These are phyloP conservation scores for Tenodera sinensis DNA, from an alignment of 2,888 invertebrate genomes.

Conservation along the genomic window DNA sequence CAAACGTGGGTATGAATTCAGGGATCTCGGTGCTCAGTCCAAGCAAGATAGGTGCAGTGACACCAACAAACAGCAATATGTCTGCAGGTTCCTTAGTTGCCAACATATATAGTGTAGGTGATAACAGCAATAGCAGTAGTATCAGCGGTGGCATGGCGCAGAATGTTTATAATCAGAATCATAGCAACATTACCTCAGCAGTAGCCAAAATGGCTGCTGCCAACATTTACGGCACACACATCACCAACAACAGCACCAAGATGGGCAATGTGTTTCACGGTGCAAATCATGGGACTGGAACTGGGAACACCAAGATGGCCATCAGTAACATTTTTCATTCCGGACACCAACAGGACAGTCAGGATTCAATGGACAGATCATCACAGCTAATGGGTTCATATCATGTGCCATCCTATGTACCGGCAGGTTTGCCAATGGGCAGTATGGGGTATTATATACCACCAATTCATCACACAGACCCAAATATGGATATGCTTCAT, in stretches of 20 bases:
- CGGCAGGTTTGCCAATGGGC: conserved; percentile 29
- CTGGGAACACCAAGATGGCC: conserved; percentile 20
- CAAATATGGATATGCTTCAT: conserved; percentile 27
- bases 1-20: not conserved
- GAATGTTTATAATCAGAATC: conserved; percentile 15
- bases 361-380: conserved; percentile 19
- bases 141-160: conserved; percentile 10
- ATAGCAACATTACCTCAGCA: conserved; percentile 3
- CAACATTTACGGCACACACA: conserved; percentile 22
- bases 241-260: conserved; percentile 1
- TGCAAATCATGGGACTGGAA: conserved; percentile 2
- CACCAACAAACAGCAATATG: not conserved
- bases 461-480: conserved; percentile 28
- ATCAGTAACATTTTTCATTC: conserved; percentile 20
- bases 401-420: conserved; percentile 30
- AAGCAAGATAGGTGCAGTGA: conserved; percentile 1
- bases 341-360: conserved; percentile 19
- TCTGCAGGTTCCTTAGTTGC: conserved; percentile 3
- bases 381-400: conserved; percentile 26
- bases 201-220: conserved; percentile 25
- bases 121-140: conserved; percentile 19
- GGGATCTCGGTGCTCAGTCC: not conserved
- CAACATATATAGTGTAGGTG: conserved; percentile 16
- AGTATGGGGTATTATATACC: conserved; percentile 32
- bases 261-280: conserved; percentile 17